These are phyloP conservation scores for Hypomecis atomaria DNA, from an alignment of 2,888 invertebrate genomes.

Conservation along the genomic window DNA sequence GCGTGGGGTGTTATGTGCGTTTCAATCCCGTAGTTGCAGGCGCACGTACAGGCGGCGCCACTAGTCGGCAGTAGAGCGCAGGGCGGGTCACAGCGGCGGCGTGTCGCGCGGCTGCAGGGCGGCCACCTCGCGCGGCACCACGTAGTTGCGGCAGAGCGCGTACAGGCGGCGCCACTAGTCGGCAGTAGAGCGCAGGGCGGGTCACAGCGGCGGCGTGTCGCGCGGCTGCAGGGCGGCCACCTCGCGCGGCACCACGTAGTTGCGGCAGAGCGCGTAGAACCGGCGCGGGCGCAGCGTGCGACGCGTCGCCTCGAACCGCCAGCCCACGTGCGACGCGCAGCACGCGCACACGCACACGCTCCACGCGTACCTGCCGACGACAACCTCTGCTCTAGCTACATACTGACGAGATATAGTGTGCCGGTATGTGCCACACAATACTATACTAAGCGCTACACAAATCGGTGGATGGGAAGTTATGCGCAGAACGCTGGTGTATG, in stretches of 20 bases:
- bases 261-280: conserved; percentile 77
- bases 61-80: neutral
- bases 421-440: too few relatives aligned
- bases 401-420: too few relatives aligned
- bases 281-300: conserved; percentile 65
- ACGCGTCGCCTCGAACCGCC: conserved; percentile 69
- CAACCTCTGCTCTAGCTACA: neutral
- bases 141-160: too few relatives aligned
- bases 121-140: conserved; percentile 55
- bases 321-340: conserved; percentile 72
- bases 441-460: too few relatives aligned
- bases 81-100: conserved; percentile 8
- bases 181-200: neutral
- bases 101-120: conserved; percentile 20
- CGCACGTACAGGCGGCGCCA: too few relatives aligned
- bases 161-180: too few relatives aligned
- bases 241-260: conserved; percentile 65
- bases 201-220: conserved; percentile 16
- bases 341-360: conserved; percentile 63
- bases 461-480: too few relatives aligned
- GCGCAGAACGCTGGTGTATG: too few relatives aligned
- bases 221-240: conserved; percentile 20
- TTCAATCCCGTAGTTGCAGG: too few relatives aligned
- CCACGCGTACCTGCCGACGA: conserved; percentile 63
- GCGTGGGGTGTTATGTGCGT: too few relatives aligned